Evolutionary conservation across 1,140 invertebrate species (phyloP).

Genomic region (Aethina tumida): DNA sequence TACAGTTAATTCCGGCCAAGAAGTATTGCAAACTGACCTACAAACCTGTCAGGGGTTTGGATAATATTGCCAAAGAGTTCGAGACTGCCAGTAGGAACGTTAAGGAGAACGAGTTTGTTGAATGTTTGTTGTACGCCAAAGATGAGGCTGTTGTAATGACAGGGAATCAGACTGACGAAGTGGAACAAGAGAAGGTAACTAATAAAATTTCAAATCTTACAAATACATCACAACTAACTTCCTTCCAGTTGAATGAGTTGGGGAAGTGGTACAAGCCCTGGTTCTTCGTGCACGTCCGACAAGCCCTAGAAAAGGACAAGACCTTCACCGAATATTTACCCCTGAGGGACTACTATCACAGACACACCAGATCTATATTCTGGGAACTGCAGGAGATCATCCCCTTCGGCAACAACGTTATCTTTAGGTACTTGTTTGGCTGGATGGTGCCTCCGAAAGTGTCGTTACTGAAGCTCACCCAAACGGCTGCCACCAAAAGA

Average conservation of each 20-base stretch:
- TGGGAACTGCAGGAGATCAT: constrained; percentile 80
- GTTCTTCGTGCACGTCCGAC: constrained; percentile 73
- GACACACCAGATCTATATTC: constrained; percentile 70
- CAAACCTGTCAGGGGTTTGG: constrained; percentile 46
- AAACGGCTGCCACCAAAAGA: constrained; percentile 58
- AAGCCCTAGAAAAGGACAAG: constrained; percentile 35
- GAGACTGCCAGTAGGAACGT: constrained; percentile 40
- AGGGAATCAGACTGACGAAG: constrained; percentile 50
- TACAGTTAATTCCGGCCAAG: constrained; percentile 63
- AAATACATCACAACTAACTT: constrained; percentile 29
- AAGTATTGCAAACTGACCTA: constrained; percentile 62
- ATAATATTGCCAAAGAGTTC: constrained; percentile 43
- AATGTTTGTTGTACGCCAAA: constrained; percentile 56
- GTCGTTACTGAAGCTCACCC: constrained; percentile 71
- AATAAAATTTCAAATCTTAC: constrained; percentile 18
- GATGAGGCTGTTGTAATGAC: constrained; percentile 66
- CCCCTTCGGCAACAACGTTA: constrained; percentile 69
- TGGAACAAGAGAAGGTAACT: constrained; percentile 50
- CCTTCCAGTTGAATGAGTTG: constrained; percentile 52
- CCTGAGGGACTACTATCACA: constrained; percentile 70
- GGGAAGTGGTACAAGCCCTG: constrained; percentile 73
- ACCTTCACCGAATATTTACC: constrained; percentile 61
- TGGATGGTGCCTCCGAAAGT: constrained; percentile 80
- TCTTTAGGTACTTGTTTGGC: constrained; percentile 66
- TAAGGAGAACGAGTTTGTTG: constrained; percentile 67